phyloP scores from a whole-genome alignment of 2,888 invertebrate species.

The Bedellia somnulentella region DNA sequence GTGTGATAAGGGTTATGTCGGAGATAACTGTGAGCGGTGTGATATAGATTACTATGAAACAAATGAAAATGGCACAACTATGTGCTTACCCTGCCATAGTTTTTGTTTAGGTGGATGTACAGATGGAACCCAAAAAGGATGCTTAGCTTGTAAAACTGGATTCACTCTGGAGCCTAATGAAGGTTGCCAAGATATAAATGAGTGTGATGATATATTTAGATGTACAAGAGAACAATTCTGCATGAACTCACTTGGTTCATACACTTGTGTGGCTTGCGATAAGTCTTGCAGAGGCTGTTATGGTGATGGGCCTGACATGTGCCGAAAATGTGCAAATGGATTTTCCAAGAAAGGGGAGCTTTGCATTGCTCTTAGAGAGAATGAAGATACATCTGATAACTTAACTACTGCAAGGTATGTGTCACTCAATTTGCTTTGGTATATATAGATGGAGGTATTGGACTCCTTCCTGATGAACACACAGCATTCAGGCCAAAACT shows the following conservation, averaged over 20 bases:
- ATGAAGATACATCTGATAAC: conserved; percentile 27
- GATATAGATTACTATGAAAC: conserved; percentile 70
- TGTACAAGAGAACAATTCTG: conserved; percentile 78
- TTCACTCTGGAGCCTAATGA: conserved; percentile 72
- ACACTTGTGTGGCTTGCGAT: conserved; percentile 80
- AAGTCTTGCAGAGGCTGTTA: conserved; percentile 80
- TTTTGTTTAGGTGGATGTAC: conserved; percentile 79
- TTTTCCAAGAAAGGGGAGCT: conserved; percentile 72
- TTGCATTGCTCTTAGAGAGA: conserved; percentile 68
- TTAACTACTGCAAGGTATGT: conserved; percentile 35
- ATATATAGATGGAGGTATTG: conserved; percentile 3
- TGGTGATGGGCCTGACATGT: conserved; percentile 92
- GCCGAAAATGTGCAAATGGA: conserved; percentile 76
- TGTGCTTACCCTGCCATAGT: conserved; percentile 78
- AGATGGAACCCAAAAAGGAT: conserved; percentile 70
- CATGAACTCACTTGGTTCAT: conserved; percentile 85
- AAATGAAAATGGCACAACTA: conserved; percentile 71
- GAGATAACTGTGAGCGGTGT: conserved; percentile 79
- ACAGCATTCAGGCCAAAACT: too few species aligned
- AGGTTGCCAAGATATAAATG: conserved; percentile 85
- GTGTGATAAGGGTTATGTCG: conserved; percentile 82
- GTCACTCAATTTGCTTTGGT: too few species aligned
- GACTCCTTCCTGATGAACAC: too few species aligned
- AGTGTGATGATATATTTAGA: conserved; percentile 65
- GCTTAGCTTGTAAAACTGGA: conserved; percentile 64